These are phyloP conservation scores for Triplophysa yarkandensis DNA, from an alignment of 2,797 vertebrate genomes.

Conservation along the genomic window DNA sequence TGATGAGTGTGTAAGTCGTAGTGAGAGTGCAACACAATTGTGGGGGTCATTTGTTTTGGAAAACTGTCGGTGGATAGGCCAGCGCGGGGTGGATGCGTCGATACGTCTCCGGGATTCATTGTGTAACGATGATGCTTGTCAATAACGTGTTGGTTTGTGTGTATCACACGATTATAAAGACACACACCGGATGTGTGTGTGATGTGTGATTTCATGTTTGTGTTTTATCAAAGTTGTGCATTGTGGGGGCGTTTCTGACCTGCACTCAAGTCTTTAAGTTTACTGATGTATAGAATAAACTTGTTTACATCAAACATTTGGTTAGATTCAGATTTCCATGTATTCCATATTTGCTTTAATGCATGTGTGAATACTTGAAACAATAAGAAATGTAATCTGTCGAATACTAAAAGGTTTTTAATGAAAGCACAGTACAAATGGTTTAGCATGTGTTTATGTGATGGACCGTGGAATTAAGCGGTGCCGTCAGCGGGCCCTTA, in stretches of 20 bases:
- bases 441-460: not conserved
- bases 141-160: slow-evolving; percentile 51
- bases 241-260: slow-evolving; percentile 38
- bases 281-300: not conserved
- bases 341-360: no score
- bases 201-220: not conserved
- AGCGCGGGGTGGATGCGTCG: slow-evolving; percentile 59
- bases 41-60: not conserved
- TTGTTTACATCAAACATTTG: not conserved
- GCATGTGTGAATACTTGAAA: not conserved
- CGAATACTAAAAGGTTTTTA: not conserved
- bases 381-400: not conserved
- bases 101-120: no score
- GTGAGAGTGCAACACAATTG: not conserved
- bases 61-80: no score
- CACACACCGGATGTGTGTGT: not conserved
- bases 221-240: slow-evolving; percentile 53
- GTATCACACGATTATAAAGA: not conserved
- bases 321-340: no score
- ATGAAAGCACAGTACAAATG: not conserved
- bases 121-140: slow-evolving; percentile 83
- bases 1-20: not conserved
- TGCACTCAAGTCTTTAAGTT: slow-evolving; percentile 1
- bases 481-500: no score
- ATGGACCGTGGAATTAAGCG: not conserved